A percentile compares a stretch with the other conserved stretches of the same genome.
Evolutionary conservation across 2,888 invertebrate species (phyloP).

Genomic region (Rhorus exstirpatorius): DNA sequence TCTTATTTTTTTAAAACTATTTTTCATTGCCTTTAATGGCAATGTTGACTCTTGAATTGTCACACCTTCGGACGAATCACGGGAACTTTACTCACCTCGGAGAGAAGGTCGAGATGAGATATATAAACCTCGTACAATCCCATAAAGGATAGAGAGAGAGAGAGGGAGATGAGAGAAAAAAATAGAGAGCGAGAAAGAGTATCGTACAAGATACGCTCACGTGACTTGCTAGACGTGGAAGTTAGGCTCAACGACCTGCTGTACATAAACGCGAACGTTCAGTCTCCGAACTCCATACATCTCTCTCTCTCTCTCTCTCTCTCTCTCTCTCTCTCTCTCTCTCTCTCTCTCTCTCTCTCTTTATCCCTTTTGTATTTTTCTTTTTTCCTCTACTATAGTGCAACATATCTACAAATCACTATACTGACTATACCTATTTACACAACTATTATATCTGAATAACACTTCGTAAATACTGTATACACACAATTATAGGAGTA

Average conservation of each 20-base stretch:
- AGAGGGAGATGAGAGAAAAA: slow-evolving; percentile 15
- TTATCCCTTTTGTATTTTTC: slow-evolving; percentile 15
- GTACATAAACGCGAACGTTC: slow-evolving; percentile 61
- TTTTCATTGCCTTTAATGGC: background rate
- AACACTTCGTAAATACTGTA: slow-evolving; percentile 40
- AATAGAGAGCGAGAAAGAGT: slow-evolving; percentile 37
- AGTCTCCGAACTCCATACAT: slow-evolving; percentile 43
- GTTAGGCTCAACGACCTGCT: slow-evolving; percentile 65
- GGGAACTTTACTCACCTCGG: slow-evolving; percentile 36
- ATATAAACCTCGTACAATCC: slow-evolving; percentile 49
- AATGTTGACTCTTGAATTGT: slow-evolving; percentile 25
- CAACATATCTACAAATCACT: slow-evolving; percentile 34
- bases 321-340: slow-evolving; percentile 37
- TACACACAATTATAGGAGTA: slow-evolving; percentile 45
- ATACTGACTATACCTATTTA: slow-evolving; percentile 39
- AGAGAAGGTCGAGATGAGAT: slow-evolving; percentile 45
- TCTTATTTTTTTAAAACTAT: background rate
- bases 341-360: slow-evolving; percentile 50
- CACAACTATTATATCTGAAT: slow-evolving; percentile 62
- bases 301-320: slow-evolving; percentile 50
- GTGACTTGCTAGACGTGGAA: slow-evolving; percentile 63
- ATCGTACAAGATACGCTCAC: slow-evolving; percentile 61
- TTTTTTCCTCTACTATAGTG: slow-evolving; percentile 29
- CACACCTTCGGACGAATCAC: slow-evolving; percentile 29
- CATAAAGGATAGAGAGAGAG: slow-evolving; percentile 36